phyloP scores from a whole-genome alignment of 2,888 invertebrate species.

The Apodemia zela region DNA sequence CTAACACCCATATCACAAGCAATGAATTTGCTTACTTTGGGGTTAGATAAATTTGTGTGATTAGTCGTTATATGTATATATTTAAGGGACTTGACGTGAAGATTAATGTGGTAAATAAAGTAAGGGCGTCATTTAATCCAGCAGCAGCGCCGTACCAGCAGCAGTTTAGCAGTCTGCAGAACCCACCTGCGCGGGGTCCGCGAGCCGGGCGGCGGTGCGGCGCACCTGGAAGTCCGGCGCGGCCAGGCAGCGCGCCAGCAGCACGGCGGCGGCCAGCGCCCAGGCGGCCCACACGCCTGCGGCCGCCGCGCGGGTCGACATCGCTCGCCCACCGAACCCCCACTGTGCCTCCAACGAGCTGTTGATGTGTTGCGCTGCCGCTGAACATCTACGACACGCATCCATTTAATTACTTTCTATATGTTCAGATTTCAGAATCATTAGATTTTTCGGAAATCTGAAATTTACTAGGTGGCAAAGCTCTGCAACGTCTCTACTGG shows the following conservation, averaged over 20 bases:
- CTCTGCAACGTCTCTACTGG: no score
- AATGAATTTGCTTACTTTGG: no score
- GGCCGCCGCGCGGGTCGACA: constrained; percentile 53
- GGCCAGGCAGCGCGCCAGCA: constrained; percentile 61
- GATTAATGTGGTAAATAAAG: no score
- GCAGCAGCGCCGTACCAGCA: no score
- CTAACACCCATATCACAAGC: no score
- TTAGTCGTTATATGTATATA: no score
- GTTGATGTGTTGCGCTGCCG: constrained; percentile 52
- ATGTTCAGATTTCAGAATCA: no score
- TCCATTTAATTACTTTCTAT: neutral
- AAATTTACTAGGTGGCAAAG: no score
- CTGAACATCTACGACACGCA: constrained; percentile 50
- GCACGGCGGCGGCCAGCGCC: constrained; percentile 58
- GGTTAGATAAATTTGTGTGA: no score
- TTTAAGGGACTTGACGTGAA: no score
- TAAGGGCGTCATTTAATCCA: no score
- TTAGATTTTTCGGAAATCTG: no score
- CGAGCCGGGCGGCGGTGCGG: constrained; percentile 50
- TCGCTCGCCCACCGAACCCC: constrained; percentile 50
- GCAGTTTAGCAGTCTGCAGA: neutral
- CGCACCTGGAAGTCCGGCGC: constrained; percentile 62
- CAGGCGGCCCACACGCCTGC: constrained; percentile 63
- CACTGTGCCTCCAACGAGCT: constrained; percentile 46
- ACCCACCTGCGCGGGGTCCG: constrained; percentile 58